These are phyloP conservation scores for Drosophila repletoides DNA, from an alignment of 1,140 invertebrate genomes.

Conservation along the genomic window DNA sequence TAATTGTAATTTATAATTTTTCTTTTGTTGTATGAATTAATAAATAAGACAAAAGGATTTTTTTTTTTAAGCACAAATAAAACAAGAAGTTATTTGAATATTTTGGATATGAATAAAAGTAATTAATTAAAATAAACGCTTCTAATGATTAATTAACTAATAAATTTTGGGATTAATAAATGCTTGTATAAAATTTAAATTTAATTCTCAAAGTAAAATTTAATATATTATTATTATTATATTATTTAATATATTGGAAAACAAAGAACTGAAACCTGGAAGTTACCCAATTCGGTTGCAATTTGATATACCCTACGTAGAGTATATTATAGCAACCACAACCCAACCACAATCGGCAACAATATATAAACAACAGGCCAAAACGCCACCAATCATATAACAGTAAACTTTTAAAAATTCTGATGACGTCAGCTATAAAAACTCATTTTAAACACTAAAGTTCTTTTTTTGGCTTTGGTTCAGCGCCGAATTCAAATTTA, in stretches of 20 bases:
- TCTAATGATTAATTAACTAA: no score
- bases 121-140: no score
- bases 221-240: no score
- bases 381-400: conserved; percentile 58
- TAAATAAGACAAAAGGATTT: no score
- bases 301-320: background rate
- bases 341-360: conserved; percentile 8
- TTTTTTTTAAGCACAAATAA: no score
- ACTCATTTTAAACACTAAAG: conserved; percentile 35
- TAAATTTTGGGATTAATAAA: no score
- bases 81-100: no score
- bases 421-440: conserved; percentile 71
- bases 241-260: no score
- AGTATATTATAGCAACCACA: background rate
- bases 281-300: background rate
- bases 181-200: background rate
- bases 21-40: no score
- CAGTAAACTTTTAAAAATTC: conserved; percentile 60
- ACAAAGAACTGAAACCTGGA: no score
- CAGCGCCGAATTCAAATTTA: conserved; percentile 33
- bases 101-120: no score
- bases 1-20: no score
- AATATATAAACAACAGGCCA: conserved; percentile 12
- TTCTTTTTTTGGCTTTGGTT: conserved; percentile 14
- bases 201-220: background rate